Evolutionary conservation across 1,140 invertebrate genomes (phyloP), one percentile per base, ranked within the genome.

Genomic region (Charaxes varanes): DNA sequence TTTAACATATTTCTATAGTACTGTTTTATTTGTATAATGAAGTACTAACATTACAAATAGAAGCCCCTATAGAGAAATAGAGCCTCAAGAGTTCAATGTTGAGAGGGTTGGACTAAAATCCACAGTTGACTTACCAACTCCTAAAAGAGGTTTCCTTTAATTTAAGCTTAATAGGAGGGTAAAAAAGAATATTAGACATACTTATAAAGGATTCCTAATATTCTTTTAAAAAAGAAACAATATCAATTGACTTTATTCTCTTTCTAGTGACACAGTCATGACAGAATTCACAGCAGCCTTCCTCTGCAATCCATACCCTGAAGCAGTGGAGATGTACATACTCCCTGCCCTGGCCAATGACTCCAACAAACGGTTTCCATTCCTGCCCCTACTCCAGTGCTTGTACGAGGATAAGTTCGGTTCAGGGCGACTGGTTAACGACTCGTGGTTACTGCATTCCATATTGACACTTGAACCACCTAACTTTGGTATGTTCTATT

Each of bases 391-490:
- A 0, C 46, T 88, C 37, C 52, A 66, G 28, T 68, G 64, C 42
- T 41, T 80, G 3, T 58, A 60, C 13, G 54, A 67, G 2, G 37
- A 55, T n/a, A 66, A 69, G 22, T 70, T 64, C 41, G 37, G 41
- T 28, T 54, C 46, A 38, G 60, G 60, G 26, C 57, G 59, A 19
- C 33, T 84, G 14, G 33, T 52, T 6, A 84, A 80, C 51, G 74
- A 81, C 26, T 82, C 79, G 0, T 86, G 80, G 82, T 53, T 86
- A 18, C 42, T 86, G 27, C 82, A 85, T 77, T 89, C 89, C 11
- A 73, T 93, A 3, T 66, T 94, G 11, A 79, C 86, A 2, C 62
- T 94, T 13, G 91, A 93, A 74, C 89, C 89, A 2, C 60, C 71
- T 22, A 84, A 87, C 54, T 89, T 89, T 65, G 86, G 90, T 90